Percentiles rank a stretch among this genome's conserved stretches.
phyloP scores from a whole-genome alignment of 2,888 invertebrate genomes.

The Drosophila seclusa region DNA sequence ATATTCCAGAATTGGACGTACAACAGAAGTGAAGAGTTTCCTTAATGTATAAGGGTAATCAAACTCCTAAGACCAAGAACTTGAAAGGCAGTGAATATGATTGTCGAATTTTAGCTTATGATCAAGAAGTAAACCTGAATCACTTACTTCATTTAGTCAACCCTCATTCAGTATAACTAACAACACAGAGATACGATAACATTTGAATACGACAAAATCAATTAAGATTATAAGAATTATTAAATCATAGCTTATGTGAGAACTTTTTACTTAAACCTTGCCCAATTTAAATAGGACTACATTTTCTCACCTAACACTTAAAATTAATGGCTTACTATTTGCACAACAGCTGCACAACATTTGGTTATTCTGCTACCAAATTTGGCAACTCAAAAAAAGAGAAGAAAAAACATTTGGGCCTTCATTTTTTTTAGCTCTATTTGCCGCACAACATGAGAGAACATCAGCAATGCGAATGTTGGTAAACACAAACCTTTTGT shows the following conservation, averaged over 20 bases:
- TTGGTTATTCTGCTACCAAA: constrained; percentile 48
- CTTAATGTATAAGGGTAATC: too few relatives aligned
- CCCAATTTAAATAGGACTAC: not conserved
- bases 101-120: too few relatives aligned
- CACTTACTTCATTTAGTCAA: too few relatives aligned
- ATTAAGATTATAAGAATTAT: not conserved
- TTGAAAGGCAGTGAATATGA: too few relatives aligned
- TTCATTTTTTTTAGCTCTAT: constrained; percentile 31
- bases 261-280: not conserved
- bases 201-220: not conserved
- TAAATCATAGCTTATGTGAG: not conserved
- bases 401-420: constrained; percentile 22
- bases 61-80: too few relatives aligned
- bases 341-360: constrained; percentile 73
- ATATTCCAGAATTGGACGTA: too few relatives aligned
- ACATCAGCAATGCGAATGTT: constrained; percentile 60
- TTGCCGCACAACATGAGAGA: not conserved
- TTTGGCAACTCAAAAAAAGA: constrained; percentile 37
- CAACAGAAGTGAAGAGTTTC: too few relatives aligned
- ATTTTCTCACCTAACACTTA: constrained; percentile 56
- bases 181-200: too few relatives aligned
- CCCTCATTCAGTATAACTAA: too few relatives aligned
- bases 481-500: constrained; percentile 82
- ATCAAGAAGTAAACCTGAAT: too few relatives aligned
- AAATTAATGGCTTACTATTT: constrained; percentile 75